Evolutionary conservation across 2,888 invertebrate genomes (phyloP).

Genomic region (Amphimallon solstitiale): DNA sequence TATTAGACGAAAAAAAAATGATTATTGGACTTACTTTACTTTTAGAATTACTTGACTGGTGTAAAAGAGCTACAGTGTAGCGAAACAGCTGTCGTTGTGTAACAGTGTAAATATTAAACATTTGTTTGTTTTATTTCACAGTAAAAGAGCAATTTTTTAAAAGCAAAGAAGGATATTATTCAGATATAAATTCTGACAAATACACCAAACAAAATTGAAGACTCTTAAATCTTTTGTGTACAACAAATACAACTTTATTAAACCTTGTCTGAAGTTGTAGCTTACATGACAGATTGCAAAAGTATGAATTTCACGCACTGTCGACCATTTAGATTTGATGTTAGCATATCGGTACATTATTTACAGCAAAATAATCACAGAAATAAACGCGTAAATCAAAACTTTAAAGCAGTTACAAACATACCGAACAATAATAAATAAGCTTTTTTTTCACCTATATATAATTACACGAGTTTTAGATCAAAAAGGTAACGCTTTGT

Average conservation of each 20-base stretch:
- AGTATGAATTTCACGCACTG: constrained; percentile 25
- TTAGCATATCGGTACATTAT: constrained; percentile 9
- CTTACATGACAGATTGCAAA: not conserved
- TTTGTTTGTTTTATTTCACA: too few relatives aligned
- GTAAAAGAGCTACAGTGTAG: too few relatives aligned
- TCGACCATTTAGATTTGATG: constrained; percentile 12
- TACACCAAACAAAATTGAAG: too few relatives aligned
- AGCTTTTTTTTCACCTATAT: constrained; percentile 10
- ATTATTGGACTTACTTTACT: too few relatives aligned
- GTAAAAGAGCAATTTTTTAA: too few relatives aligned
- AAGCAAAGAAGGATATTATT: too few relatives aligned
- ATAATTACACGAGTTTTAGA: constrained; percentile 28
- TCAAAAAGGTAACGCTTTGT: constrained; percentile 8
- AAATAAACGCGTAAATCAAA: constrained; percentile 22
- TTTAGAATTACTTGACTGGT: too few relatives aligned
- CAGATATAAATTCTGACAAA: too few relatives aligned
- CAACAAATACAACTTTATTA: not conserved
- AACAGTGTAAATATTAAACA: too few relatives aligned
- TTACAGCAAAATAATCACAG: constrained; percentile 31
- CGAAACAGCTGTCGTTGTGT: too few relatives aligned
- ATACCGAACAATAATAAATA: constrained; percentile 23
- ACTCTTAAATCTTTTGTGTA: too few relatives aligned
- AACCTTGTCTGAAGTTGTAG: not conserved
- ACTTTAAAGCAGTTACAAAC: constrained; percentile 5
- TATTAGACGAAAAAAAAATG: too few relatives aligned